A percentile compares a stretch with the other conserved stretches of the same genome.
Evolutionary conservation across 2,113 vertebrate species (phyloP).

Genomic region (human (Homo sapiens)): GRCh38 chr6:161758001-161758500

Average conservation of each 20-base stretch:
- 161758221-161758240: not conserved
- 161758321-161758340: not conserved
- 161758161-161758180: not conserved
- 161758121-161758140: not conserved
- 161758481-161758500: not conserved
- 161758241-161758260: not conserved
- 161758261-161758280: not conserved
- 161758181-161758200: not conserved
- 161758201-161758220: not conserved
- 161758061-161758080: not conserved
- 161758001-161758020: not conserved
- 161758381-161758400: not conserved
- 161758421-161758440: not conserved
- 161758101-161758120: not conserved
- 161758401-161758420: too few species aligned
- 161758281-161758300: not conserved
- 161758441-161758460: not conserved
- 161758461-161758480: not conserved
- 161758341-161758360: not conserved
- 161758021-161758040: not conserved
- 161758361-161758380: accelerated
- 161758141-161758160: not conserved
- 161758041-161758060: too few species aligned
- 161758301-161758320: not conserved
- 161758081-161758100: not conserved